These are phyloP conservation scores for Meiosimyza platycephala DNA, from an alignment of 2,888 invertebrate species.

Conservation along the genomic window DNA sequence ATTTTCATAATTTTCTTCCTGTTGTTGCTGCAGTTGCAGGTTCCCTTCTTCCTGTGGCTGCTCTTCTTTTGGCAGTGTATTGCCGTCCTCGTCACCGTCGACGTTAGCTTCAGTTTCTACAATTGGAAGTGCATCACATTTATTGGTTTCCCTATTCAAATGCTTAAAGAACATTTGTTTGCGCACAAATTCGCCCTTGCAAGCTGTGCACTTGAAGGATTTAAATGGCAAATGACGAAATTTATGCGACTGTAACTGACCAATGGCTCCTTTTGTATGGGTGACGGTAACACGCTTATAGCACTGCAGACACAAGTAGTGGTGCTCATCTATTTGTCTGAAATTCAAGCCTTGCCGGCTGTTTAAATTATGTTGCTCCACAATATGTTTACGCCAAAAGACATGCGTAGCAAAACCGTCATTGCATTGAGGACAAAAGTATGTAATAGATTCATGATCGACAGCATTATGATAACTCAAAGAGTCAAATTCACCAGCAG, in stretches of 20 bases:
- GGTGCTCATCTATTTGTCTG: slow-evolving; percentile 60
- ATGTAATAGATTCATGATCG: slow-evolving; percentile 60
- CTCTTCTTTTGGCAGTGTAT: not conserved
- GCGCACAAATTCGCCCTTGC: slow-evolving; percentile 57
- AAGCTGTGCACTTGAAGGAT: slow-evolving; percentile 59
- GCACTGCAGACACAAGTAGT: slow-evolving; percentile 60
- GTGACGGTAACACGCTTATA: slow-evolving; percentile 62
- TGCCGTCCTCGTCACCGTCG: not conserved
- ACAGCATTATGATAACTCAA: slow-evolving; percentile 62
- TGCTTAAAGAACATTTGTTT: slow-evolving; percentile 64
- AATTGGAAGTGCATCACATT: slow-evolving; percentile 47
- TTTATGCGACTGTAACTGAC: slow-evolving; percentile 61
- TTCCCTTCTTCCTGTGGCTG: slow-evolving; percentile 24
- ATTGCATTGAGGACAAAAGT: slow-evolving; percentile 60
- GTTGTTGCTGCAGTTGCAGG: not conserved
- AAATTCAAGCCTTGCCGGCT: slow-evolving; percentile 59
- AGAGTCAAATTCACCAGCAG: slow-evolving; percentile 52
- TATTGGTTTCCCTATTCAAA: slow-evolving; percentile 58
- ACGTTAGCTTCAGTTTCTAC: slow-evolving; percentile 4
- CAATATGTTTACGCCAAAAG: slow-evolving; percentile 62
- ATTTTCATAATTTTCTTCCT: not conserved
- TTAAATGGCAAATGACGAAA: slow-evolving; percentile 61
- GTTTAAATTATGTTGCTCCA: slow-evolving; percentile 59
- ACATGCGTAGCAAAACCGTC: slow-evolving; percentile 59
- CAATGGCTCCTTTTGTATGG: slow-evolving; percentile 61